Evolutionary conservation across 2,888 invertebrate species (phyloP).

Genomic region (Plusia festucae): DNA sequence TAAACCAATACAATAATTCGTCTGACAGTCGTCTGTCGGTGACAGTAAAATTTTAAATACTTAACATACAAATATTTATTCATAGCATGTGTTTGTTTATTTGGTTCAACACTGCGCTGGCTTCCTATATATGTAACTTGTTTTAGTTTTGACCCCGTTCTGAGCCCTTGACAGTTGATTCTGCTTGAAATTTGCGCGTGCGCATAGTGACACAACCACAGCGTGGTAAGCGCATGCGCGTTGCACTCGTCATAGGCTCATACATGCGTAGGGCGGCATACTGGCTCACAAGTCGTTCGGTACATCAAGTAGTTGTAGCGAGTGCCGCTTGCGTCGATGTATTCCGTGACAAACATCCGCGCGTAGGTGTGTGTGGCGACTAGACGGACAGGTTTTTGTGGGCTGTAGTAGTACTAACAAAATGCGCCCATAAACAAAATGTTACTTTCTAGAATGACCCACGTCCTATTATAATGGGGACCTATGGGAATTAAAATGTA

Average conservation of each 20-base stretch:
- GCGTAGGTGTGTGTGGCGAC: background rate
- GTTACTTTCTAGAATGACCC: background rate
- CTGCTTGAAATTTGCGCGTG: conserved; percentile 11
- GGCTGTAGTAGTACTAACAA: background rate
- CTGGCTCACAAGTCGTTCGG: background rate
- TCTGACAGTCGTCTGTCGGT: too few relatives aligned
- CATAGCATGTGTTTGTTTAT: conserved; percentile 1
- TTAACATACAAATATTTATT: background rate
- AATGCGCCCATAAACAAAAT: background rate
- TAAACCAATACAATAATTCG: too few relatives aligned
- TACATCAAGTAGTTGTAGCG: background rate
- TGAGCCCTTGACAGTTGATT: conserved; percentile 18
- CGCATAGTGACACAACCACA: conserved; percentile 5
- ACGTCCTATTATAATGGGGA: background rate
- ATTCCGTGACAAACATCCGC: conserved; percentile 2
- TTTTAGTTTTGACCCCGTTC: conserved; percentile 20
- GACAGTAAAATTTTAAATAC: background rate
- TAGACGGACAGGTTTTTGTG: background rate
- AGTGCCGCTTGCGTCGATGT: background rate
- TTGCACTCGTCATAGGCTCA: background rate
- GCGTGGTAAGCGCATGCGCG: conserved; percentile 5
- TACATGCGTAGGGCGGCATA: background rate
- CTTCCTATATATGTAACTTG: background rate
- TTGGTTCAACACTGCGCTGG: background rate
- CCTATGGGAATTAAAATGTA: background rate